Evolutionary conservation across 2,888 invertebrate species (phyloP).

Genomic region (Ischnura elegans): DNA sequence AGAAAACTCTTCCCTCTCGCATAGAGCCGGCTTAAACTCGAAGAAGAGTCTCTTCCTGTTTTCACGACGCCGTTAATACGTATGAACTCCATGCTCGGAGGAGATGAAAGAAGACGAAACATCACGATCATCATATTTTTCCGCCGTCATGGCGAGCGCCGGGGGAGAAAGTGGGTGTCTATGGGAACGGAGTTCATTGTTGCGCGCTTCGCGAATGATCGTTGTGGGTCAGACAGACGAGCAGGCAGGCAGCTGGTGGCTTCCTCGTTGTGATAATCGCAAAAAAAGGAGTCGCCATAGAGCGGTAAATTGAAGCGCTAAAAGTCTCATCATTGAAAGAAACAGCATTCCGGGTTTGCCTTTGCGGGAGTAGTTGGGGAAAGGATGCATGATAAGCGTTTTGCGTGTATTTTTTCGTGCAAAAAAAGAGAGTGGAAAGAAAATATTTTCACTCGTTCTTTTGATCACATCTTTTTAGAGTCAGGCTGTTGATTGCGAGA

Average conservation of each 20-base stretch:
- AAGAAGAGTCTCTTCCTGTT: constrained; percentile 33
- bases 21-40: background rate
- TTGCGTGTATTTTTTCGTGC: background rate
- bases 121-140: constrained; percentile 31
- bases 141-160: background rate
- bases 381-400: constrained; percentile 3
- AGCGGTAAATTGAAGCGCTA: constrained; percentile 31
- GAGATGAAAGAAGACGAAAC: constrained; percentile 25
- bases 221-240: constrained; percentile 10
- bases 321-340: constrained; percentile 12
- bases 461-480: background rate
- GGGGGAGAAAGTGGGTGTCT: background rate
- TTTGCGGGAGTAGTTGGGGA: no score
- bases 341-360: background rate
- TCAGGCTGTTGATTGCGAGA: background rate
- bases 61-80: constrained; percentile 24
- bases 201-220: background rate
- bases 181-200: background rate
- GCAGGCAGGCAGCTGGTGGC: background rate
- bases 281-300: background rate
- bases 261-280: constrained; percentile 13
- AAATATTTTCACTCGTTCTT: background rate
- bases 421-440: background rate
- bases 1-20: background rate
- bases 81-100: background rate